A percentile compares a stretch with the other conserved stretches of the same genome.
Evolutionary conservation across 2,888 invertebrate species (phyloP).

Genomic region (Yponomeuta cagnagella): DNA sequence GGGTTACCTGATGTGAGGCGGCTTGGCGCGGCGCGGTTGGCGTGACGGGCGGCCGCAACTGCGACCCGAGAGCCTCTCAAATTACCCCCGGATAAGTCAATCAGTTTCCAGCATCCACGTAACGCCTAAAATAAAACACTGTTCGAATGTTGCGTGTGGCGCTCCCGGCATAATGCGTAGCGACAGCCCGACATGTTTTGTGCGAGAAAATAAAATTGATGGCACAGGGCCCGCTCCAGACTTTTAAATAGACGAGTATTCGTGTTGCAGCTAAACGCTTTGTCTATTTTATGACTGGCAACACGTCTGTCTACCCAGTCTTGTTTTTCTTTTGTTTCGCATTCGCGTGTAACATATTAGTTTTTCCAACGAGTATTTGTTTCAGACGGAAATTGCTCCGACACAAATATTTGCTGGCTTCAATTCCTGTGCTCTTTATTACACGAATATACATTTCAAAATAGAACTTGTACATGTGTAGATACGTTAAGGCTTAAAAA

Average conservation of each 20-base stretch:
- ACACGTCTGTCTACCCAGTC: slow-evolving; percentile 41
- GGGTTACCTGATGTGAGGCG: slow-evolving; percentile 9
- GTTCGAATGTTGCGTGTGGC: slow-evolving; percentile 69
- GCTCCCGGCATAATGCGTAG: slow-evolving; percentile 66
- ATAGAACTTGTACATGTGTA: slow-evolving; percentile 26
- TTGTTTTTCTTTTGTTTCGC: slow-evolving; percentile 44
- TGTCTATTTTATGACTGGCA: slow-evolving; percentile 69
- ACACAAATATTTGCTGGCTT: slow-evolving; percentile 45
- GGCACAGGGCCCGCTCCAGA: slow-evolving; percentile 61
- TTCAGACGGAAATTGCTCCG: slow-evolving; percentile 55
- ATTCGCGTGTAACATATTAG: slow-evolving; percentile 58
- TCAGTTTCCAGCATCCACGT: slow-evolving; percentile 70
- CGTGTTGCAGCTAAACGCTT: slow-evolving; percentile 67
- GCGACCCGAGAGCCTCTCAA: slow-evolving; percentile 56
- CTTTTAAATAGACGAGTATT: slow-evolving; percentile 66
- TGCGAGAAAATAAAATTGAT: slow-evolving; percentile 75
- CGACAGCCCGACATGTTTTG: slow-evolving; percentile 73
- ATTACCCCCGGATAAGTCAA: slow-evolving; percentile 76
- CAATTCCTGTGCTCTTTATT: slow-evolving; percentile 36
- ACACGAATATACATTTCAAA: slow-evolving; percentile 24
- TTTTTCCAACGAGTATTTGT: slow-evolving; percentile 54
- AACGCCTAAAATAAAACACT: slow-evolving; percentile 68
- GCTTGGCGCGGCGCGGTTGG: slow-evolving; percentile 22
- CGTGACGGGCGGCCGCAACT: slow-evolving; percentile 18
- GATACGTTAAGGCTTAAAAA: slow-evolving; percentile 39